Conservation (phyloP, 2,888 invertebrate species). For the Latrodectus hesperus region DNA sequence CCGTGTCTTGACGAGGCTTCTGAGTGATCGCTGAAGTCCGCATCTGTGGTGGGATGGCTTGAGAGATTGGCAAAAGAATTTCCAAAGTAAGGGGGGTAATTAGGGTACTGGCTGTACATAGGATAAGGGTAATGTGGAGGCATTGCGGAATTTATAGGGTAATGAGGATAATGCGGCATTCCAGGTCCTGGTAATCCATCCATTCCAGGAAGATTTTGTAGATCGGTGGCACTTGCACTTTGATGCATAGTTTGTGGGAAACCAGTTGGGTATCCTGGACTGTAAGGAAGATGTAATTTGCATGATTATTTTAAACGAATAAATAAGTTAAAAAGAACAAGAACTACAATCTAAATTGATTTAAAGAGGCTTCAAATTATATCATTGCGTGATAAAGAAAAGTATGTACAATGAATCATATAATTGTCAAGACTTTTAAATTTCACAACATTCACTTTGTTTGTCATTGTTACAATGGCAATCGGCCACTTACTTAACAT, state of each 20-base stretch:
- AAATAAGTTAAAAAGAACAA: too few species aligned
- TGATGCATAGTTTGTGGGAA: conserved; percentile 30
- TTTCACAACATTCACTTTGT: too few species aligned
- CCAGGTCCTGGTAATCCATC: conserved; percentile 14
- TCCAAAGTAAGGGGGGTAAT: conserved; percentile 50
- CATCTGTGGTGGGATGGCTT: conserved; percentile 39
- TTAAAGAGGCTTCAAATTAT: too few species aligned
- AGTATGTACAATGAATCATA: not conserved
- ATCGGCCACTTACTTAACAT: too few species aligned
- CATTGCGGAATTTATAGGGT: conserved; percentile 43
- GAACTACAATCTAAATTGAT: too few species aligned
- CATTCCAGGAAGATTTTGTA: conserved; percentile 24
- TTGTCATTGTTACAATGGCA: too few species aligned
- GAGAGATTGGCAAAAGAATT: conserved; percentile 55
- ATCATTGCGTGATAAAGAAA: not conserved
- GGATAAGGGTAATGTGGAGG: conserved; percentile 51
- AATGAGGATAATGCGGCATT: conserved; percentile 47
- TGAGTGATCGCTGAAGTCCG: conserved; percentile 55
- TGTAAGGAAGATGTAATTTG: not conserved
- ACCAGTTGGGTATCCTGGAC: conserved; percentile 24
- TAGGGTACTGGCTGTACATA: conserved; percentile 41
- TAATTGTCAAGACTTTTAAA: not conserved
- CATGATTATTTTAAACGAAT: too few species aligned
- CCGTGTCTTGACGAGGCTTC: conserved; percentile 13
- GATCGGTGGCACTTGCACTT: conserved; percentile 60